Evolutionary conservation across 2,888 invertebrate genomes (phyloP), one percentile per base, ranked within the genome.

Genomic region (Candidula unifasciata): DNA sequence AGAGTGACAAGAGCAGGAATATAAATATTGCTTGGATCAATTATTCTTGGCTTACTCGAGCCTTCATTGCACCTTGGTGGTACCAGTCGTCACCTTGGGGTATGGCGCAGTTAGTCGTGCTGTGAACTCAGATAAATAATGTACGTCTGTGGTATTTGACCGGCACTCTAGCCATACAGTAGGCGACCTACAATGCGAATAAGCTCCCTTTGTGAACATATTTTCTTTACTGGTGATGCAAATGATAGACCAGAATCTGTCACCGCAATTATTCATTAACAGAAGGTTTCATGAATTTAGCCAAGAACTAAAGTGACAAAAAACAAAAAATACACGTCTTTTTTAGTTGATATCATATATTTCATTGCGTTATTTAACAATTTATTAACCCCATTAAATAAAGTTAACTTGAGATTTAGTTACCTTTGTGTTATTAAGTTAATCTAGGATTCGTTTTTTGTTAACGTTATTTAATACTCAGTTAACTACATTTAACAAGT

Each of bases 91-190:
- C 54, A 54, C 74, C 54, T 30, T 0, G 24, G 74, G 54, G 74
- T n/a, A 74, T 74, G 30, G 3, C 27, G 27, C 30, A 74, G 30
- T 16, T 27, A 74, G 74, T 74, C 30, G 21, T 54, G 74, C 54
- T 10, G 37, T 30, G 27, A 74, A 30, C 30, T 21, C 13, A 54
- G 30, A 54, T 74, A 18, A 74, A 74, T 74, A 54, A 74, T 74
- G 52, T 30, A 74, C 54, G 54, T 30, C 3, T 16, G 54, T 74
- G 74, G 54, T 74, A 74, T 74, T 74, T 74, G 54, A 54, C 52
- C 2, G 74, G 3, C 5, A 54, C 10, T 27, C 13, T 30, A 54
- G 30, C 13, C 33, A 3, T 21, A 54, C 33, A 33, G 18, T 74
- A 16, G 54, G 16, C 37, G 37, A n/a, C 13, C 30, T 37, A 74